Conservation (phyloP, 2,113 vertebrate genomes). For the Setophaga coronata region DNA sequence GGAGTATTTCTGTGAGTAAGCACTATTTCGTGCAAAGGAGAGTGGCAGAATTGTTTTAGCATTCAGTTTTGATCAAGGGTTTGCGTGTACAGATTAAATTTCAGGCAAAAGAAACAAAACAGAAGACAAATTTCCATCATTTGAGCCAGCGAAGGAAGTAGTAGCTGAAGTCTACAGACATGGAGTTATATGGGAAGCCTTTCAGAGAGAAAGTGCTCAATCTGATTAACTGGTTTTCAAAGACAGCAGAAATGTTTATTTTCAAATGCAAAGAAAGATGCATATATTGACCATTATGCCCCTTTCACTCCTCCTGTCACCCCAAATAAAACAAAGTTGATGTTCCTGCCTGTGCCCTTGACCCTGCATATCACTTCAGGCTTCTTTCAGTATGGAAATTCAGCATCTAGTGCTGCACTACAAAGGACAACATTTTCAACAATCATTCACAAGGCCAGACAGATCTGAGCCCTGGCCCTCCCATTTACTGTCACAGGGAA, state of each 20-base stretch:
- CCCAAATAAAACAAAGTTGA: background rate
- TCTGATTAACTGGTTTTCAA: background rate
- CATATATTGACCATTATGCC: background rate
- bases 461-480: background rate
- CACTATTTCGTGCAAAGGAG: background rate
- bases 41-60: slow-evolving; percentile 8
- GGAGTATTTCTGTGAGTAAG: slow-evolving; percentile 34
- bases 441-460: background rate
- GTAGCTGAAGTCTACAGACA: background rate
- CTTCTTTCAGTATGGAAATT: background rate
- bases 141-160: background rate
- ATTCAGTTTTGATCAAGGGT: slow-evolving; percentile 54
- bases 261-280: background rate
- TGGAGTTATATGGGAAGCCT: background rate
- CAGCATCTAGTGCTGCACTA: background rate
- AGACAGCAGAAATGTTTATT: background rate
- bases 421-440: background rate
- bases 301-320: background rate
- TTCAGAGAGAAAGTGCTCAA: background rate
- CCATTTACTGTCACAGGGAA: background rate
- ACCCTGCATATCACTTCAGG: background rate
- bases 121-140: slow-evolving; percentile 37
- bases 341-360: background rate
- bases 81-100: slow-evolving; percentile 8
- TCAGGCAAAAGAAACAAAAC: slow-evolving; percentile 33